Percentiles rank a stretch among this genome's conserved stretches.
Conservation (phyloP, 2,888 invertebrate species). For the Cephus spinipes region DNA sequence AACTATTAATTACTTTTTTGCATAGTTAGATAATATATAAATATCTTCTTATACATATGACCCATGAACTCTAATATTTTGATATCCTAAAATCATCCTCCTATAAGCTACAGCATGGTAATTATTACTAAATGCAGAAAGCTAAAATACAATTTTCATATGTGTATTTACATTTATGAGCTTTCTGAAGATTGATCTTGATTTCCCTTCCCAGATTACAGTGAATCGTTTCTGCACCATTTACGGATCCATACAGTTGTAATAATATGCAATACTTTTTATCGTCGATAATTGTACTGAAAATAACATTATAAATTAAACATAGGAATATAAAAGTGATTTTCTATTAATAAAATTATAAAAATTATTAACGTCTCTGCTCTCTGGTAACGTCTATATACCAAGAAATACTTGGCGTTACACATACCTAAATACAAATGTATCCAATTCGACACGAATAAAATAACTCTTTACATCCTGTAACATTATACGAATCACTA, state of each 20-base stretch:
- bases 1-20: background rate
- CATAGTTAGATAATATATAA: background rate
- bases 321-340: background rate
- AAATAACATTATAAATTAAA: conserved; percentile 22
- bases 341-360: background rate
- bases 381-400: background rate
- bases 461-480: conserved; percentile 51
- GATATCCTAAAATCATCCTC: conserved; percentile 1
- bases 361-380: background rate
- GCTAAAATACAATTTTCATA: background rate
- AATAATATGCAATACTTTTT: conserved; percentile 48
- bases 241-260: conserved; percentile 54
- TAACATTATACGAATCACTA: conserved; percentile 52
- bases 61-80: background rate
- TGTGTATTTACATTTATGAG: conserved; percentile 49
- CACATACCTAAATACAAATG: conserved; percentile 54
- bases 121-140: background rate
- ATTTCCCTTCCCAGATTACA: conserved; percentile 54
- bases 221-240: conserved; percentile 51
- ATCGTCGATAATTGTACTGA: conserved; percentile 45
- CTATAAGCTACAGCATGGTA: background rate
- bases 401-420: background rate
- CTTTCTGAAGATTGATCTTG: conserved; percentile 50
- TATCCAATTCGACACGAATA: conserved; percentile 44
- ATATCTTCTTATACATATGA: background rate